These are phyloP conservation scores for Drosophila teissieri DNA, from an alignment of 1,140 invertebrate species.

Conservation along the genomic window DNA sequence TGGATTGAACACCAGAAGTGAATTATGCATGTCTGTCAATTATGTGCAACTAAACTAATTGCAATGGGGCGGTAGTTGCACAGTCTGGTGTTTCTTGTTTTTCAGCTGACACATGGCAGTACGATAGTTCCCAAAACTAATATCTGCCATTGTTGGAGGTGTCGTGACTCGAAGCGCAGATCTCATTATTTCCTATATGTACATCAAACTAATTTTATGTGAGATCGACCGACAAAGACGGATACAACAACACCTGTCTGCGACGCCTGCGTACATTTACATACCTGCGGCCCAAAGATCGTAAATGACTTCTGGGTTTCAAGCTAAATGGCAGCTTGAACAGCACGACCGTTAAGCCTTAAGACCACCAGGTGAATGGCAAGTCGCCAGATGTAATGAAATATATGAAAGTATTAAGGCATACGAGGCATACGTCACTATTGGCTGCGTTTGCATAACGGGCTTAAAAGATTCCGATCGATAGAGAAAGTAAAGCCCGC, in stretches of 20 bases:
- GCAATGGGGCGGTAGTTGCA: background rate
- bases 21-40: conserved; percentile 28
- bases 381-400: conserved; percentile 54
- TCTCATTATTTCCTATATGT: conserved; percentile 42
- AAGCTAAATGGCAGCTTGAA: conserved; percentile 36
- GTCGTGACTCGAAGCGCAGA: conserved; percentile 18
- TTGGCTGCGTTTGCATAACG: conserved; percentile 60
- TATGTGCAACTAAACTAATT: conserved; percentile 28
- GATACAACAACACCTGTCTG: conserved; percentile 23
- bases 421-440: conserved; percentile 10
- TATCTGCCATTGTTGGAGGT: conserved; percentile 53
- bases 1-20: conserved; percentile 25
- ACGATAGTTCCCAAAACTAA: conserved; percentile 44
- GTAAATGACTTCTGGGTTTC: conserved; percentile 67
- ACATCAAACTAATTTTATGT: conserved; percentile 42
- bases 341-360: conserved; percentile 37
- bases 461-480: conserved; percentile 58
- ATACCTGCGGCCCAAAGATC: conserved; percentile 32
- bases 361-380: conserved; percentile 66
- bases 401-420: conserved; percentile 36
- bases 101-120: conserved; percentile 2
- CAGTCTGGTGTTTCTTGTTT: conserved; percentile 1
- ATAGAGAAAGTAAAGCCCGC: conserved; percentile 59
- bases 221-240: conserved; percentile 21
- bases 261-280: conserved; percentile 19